phyloP scores from a whole-genome alignment of 2,113 vertebrate genomes.

The Laticauda laticaudata region DNA sequence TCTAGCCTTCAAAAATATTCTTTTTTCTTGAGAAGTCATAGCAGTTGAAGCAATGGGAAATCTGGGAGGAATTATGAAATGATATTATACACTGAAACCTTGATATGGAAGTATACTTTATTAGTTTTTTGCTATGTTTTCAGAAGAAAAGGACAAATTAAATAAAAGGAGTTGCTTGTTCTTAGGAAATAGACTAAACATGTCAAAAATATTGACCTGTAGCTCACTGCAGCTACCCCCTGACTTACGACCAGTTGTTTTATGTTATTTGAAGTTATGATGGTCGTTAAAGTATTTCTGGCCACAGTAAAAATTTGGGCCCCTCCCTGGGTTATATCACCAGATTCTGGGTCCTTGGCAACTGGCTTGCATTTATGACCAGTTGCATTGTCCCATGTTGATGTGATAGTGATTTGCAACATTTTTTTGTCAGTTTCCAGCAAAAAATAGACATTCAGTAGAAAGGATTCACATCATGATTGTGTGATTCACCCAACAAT shows the following conservation, averaged over 20 bases:
- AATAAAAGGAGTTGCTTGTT: background rate
- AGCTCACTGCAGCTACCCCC: background rate
- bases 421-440: background rate
- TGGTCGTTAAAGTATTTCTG: background rate
- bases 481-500: too few species aligned
- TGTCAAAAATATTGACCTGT: background rate
- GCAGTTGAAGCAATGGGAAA: background rate
- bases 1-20: background rate
- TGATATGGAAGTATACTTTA: background rate
- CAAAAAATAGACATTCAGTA: background rate
- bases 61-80: background rate
- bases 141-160: background rate
- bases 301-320: background rate
- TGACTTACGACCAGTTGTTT: background rate
- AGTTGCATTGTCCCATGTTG: background rate
- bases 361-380: background rate
- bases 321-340: background rate
- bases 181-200: background rate
- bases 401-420: background rate
- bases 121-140: background rate
- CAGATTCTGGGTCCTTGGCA: background rate
- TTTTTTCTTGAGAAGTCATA: background rate
- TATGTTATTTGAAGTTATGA: background rate
- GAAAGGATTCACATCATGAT: background rate
- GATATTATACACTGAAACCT: background rate